Evolutionary conservation across 2,888 invertebrate genomes (phyloP).

Genomic region (Aleiodes alternator): DNA sequence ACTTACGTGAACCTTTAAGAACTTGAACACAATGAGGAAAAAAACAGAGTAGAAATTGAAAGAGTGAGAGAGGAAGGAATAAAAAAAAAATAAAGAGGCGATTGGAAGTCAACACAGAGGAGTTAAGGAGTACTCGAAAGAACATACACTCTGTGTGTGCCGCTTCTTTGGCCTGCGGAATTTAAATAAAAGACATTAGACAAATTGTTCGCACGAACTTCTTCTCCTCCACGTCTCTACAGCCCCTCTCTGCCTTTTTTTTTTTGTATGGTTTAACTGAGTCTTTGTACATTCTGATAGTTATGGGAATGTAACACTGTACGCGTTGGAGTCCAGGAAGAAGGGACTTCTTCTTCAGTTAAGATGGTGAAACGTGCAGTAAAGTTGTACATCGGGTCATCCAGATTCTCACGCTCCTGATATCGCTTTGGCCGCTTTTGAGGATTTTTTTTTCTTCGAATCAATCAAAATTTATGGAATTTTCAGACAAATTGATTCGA

Average conservation of each 20-base stretch:
- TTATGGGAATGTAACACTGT: constrained; percentile 39
- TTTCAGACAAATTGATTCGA: not conserved
- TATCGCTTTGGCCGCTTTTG: constrained; percentile 51
- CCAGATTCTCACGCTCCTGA: constrained; percentile 67
- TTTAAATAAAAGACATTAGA: not conserved
- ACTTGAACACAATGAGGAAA: not conserved
- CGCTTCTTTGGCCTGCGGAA: too few relatives aligned
- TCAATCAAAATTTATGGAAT: constrained; percentile 18
- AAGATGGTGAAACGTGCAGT: constrained; percentile 12
- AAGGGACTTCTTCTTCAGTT: constrained; percentile 13
- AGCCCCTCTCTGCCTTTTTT: not conserved
- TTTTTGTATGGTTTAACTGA: not conserved
- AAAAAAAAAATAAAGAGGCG: not conserved
- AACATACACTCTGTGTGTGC: too few relatives aligned
- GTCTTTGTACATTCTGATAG: not conserved
- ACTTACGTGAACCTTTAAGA: constrained; percentile 39
- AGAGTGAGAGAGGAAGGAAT: not conserved
- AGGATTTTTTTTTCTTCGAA: constrained; percentile 29
- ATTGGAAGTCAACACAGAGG: not conserved
- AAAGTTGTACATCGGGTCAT: constrained; percentile 58
- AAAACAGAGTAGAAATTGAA: not conserved
- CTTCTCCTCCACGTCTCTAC: not conserved
- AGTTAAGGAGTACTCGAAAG: too few relatives aligned
- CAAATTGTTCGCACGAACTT: not conserved
- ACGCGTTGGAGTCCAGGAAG: constrained; percentile 21